Evolutionary conservation across 1,140 invertebrate species (phyloP).

Genomic region (Pomphorhynchus laevis): DNA sequence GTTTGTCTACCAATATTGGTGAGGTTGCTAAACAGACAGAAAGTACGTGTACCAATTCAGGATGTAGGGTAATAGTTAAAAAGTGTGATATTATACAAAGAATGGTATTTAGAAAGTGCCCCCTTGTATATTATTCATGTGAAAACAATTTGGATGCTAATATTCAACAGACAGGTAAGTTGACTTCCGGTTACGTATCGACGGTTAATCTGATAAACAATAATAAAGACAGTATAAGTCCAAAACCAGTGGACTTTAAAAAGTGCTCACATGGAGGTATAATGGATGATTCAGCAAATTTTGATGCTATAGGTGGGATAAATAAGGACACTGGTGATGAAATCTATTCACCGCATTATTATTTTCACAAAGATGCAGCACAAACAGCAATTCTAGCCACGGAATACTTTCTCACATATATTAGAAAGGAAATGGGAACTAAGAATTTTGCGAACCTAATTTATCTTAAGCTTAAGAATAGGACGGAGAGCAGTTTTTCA

Average conservation of each 20-base stretch:
- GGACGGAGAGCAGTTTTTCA: no score
- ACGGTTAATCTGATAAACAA: background rate
- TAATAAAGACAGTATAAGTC: background rate
- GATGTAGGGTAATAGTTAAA: background rate
- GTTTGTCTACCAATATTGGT: conserved; percentile 2
- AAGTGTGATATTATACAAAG: conserved; percentile 4
- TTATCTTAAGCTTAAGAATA: no score
- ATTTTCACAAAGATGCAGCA: conserved; percentile 1
- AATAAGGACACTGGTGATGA: conserved; percentile 5
- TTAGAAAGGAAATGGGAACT: background rate
- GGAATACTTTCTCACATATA: conserved; percentile 2
- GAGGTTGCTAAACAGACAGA: background rate
- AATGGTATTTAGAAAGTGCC: conserved; percentile 2
- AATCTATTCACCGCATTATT: conserved; percentile 3
- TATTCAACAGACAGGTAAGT: background rate
- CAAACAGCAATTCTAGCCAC: conserved; percentile 4
- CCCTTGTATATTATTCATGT: conserved; percentile 5
- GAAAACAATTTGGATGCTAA: background rate
- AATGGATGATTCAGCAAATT: conserved; percentile 1
- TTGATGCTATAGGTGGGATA: conserved; percentile 3
- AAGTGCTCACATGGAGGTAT: conserved; percentile 7
- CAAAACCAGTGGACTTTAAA: conserved; percentile 1
- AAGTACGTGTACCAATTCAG: background rate
- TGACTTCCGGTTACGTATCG: conserved; percentile 3
- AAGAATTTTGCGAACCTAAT: conserved; percentile 1